Evolutionary conservation across 2,888 invertebrate genomes (phyloP).

Genomic region (Nymphalis polychloros): DNA sequence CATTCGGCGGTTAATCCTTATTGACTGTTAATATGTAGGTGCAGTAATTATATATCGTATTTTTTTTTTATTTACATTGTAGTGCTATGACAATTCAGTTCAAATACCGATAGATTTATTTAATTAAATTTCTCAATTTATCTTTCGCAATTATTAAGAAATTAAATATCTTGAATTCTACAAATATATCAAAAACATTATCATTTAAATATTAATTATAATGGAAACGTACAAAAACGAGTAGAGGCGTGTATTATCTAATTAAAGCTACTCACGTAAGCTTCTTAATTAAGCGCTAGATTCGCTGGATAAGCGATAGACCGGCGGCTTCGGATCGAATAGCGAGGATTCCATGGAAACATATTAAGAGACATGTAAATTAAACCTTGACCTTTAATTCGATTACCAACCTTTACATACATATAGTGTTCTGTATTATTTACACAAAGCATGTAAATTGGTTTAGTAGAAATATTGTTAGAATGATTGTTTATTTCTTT

Average conservation of each 20-base stretch:
- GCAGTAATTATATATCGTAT: too few species aligned
- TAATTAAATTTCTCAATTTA: too few species aligned
- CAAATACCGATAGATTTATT: too few species aligned
- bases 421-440: too few species aligned
- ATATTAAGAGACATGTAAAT: background rate
- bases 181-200: background rate
- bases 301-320: constrained; percentile 30
- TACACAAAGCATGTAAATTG: too few species aligned
- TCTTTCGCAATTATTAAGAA: too few species aligned
- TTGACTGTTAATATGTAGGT: too few species aligned
- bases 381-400: background rate
- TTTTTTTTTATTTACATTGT: background rate
- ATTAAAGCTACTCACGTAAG: constrained; percentile 45
- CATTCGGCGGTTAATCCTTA: too few species aligned
- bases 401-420: too few species aligned
- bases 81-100: too few species aligned
- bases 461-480: too few species aligned
- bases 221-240: constrained; percentile 19
- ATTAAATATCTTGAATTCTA: background rate
- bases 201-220: constrained; percentile 1
- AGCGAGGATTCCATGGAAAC: background rate
- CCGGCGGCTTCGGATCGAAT: background rate
- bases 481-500: too few species aligned
- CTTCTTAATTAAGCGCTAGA: constrained; percentile 43
- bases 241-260: constrained; percentile 24